Evolutionary conservation across 2,113 vertebrate genomes (phyloP).

Genomic region (Platanista minor): DNA sequence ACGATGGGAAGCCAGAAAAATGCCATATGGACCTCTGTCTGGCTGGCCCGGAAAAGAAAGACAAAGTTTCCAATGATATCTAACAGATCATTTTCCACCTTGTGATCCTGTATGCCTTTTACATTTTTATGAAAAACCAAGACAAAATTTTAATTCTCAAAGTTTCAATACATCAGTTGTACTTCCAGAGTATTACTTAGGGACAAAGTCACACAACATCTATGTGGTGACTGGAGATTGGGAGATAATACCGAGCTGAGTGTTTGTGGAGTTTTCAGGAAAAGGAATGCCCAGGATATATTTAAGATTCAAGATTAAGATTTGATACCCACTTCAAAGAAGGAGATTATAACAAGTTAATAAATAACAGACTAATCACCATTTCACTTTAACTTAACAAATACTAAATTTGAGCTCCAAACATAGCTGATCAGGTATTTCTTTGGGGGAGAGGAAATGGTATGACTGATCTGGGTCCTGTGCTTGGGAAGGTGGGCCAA

Average conservation of each 20-base stretch:
- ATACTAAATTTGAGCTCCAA: not conserved
- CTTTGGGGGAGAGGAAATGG: not conserved
- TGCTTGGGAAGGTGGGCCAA: not conserved
- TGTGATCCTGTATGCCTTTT: not conserved
- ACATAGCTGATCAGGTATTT: not conserved
- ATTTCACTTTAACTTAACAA: not conserved
- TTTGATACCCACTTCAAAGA: not conserved
- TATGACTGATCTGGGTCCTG: not conserved
- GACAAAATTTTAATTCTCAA: not conserved
- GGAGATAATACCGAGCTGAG: fast-evolving
- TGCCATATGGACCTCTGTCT: not conserved
- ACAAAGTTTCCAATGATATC: not conserved
- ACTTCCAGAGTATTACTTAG: not conserved
- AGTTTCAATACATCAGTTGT: not conserved
- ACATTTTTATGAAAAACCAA: not conserved
- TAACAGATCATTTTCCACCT: not conserved
- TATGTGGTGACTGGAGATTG: not conserved
- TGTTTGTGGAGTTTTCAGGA: not conserved
- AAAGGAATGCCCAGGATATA: not conserved
- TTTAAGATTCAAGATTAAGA: not conserved
- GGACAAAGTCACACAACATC: not conserved
- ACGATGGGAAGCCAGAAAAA: not conserved
- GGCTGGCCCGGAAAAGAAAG: not conserved
- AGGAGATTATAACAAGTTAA: not conserved
- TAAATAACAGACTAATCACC: not conserved